Evolutionary conservation across 1,140 invertebrate genomes (phyloP).

Genomic region (Hylaeus volcanicus): DNA sequence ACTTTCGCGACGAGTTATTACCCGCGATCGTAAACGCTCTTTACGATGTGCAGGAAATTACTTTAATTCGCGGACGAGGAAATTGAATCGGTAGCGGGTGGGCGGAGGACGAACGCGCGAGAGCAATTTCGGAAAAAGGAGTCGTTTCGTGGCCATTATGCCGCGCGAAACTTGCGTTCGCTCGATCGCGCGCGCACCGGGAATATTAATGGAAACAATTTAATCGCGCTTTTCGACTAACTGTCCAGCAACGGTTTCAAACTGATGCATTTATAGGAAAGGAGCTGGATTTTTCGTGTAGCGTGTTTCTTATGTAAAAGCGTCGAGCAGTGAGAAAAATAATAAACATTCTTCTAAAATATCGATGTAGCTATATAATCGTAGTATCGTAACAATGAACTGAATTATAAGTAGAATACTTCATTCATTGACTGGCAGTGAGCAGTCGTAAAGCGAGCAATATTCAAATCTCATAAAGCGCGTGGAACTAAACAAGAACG

Average conservation of each 20-base stretch:
- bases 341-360: no score
- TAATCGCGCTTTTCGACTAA: no score
- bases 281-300: no score
- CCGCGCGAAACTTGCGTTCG: neutral
- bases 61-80: constrained; percentile 10
- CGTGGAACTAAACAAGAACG: constrained; percentile 18
- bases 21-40: constrained; percentile 8
- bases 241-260: no score
- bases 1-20: neutral
- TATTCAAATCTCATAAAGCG: constrained; percentile 5
- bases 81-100: neutral
- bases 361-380: no score
- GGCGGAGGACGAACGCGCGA: neutral
- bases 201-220: neutral
- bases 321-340: no score
- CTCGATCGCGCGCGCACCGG: no score
- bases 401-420: neutral
- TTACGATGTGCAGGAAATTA: neutral
- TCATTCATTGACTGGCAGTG: neutral
- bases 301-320: no score
- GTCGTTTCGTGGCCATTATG: no score
- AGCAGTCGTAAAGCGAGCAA: neutral
- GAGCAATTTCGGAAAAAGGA: neutral
- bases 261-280: no score
- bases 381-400: neutral